A percentile compares a stretch with the other conserved stretches of the same genome.
Evolutionary conservation across 2,888 invertebrate genomes (phyloP).

Genomic region (Cataglyphis cursor): DNA sequence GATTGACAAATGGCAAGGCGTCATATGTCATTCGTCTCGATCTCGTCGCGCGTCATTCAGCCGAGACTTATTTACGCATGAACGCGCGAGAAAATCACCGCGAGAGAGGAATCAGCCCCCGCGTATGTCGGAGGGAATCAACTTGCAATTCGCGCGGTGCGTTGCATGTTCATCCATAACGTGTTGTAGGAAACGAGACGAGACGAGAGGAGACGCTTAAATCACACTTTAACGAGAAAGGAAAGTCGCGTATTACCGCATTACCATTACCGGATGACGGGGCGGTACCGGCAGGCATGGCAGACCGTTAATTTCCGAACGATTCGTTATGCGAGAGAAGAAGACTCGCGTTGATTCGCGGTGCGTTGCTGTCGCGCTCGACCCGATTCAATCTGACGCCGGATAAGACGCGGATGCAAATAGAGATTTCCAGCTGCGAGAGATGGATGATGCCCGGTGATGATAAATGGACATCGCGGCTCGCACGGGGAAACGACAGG

Average conservation of each 20-base stretch:
- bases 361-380: slow-evolving; percentile 63
- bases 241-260: slow-evolving; percentile 66
- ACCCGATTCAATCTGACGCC: slow-evolving; percentile 69
- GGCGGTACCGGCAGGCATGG: slow-evolving; percentile 50
- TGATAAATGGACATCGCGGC: slow-evolving; percentile 72
- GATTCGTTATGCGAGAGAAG: slow-evolving; percentile 70
- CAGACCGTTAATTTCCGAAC: slow-evolving; percentile 72
- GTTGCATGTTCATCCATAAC: slow-evolving; percentile 63
- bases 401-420: slow-evolving; percentile 80
- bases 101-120: slow-evolving; percentile 22
- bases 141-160: slow-evolving; percentile 37
- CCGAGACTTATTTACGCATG: slow-evolving; percentile 39
- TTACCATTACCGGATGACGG: slow-evolving; percentile 56
- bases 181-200: slow-evolving; percentile 19
- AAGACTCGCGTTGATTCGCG: slow-evolving; percentile 59
- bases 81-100: slow-evolving; percentile 49
- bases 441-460: slow-evolving; percentile 73
- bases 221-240: slow-evolving; percentile 75
- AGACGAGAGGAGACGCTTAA: slow-evolving; percentile 62
- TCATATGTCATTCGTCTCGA: slow-evolving; percentile 11
- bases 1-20: slow-evolving; percentile 47
- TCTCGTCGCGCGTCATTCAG: slow-evolving; percentile 23
- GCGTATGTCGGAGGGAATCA: slow-evolving; percentile 3
- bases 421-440: slow-evolving; percentile 81
- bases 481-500: slow-evolving; percentile 51